These are phyloP conservation scores for Diceros bicornis DNA, from an alignment of 2,797 vertebrate genomes.

Conservation along the genomic window DNA sequence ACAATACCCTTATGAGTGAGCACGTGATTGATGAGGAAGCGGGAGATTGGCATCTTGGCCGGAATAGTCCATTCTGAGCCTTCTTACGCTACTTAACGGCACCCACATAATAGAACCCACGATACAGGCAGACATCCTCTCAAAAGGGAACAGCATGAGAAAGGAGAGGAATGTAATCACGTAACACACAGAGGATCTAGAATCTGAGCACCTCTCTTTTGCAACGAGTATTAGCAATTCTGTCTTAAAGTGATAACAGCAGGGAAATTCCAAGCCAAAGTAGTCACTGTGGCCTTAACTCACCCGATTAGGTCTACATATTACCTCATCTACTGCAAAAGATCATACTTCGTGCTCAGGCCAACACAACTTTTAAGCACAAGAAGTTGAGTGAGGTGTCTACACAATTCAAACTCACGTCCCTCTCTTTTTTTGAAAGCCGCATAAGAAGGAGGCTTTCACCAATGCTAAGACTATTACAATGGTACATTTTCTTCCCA, in stretches of 20 bases:
- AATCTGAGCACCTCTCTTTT: constrained; percentile 16
- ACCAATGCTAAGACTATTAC: not conserved
- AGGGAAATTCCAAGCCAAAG: constrained; percentile 79
- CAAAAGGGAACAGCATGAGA: not conserved
- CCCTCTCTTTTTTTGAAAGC: not conserved
- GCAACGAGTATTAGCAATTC: constrained; percentile 38
- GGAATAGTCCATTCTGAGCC: accelerated
- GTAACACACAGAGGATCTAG: not conserved
- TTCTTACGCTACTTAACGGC: not conserved
- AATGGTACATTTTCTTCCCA: not conserved
- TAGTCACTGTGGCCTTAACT: constrained; percentile 67
- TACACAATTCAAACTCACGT: constrained; percentile 6
- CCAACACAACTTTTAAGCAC: not conserved
- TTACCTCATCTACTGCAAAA: constrained; percentile 48
- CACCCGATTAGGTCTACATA: constrained; percentile 55
- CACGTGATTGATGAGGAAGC: constrained; percentile 19
- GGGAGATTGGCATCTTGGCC: not conserved
- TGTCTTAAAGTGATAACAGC: constrained; percentile 49
- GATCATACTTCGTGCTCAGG: constrained; percentile 3
- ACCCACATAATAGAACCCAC: not conserved
- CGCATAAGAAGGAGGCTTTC: not conserved
- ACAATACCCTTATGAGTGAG: not conserved
- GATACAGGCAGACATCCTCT: not conserved
- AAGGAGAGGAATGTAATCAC: not conserved
- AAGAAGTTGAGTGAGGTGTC: constrained; percentile 1